These are phyloP conservation scores for Otus scops DNA, from an alignment of 2,797 vertebrate species.

Conservation along the genomic window DNA sequence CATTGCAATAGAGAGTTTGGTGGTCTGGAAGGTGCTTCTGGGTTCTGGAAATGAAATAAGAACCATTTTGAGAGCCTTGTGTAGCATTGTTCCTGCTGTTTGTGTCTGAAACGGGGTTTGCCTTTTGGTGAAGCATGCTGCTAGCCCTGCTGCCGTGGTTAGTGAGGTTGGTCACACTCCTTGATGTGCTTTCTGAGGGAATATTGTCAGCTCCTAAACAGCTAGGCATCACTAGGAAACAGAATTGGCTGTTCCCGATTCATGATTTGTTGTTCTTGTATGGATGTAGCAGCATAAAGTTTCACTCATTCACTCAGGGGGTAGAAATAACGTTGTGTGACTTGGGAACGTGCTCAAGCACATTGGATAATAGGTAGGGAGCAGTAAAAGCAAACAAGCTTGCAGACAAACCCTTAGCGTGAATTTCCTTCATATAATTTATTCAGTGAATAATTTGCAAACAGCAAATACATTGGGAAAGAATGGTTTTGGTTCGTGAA, in stretches of 20 bases:
- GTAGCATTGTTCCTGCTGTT: not conserved
- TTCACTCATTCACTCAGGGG: not conserved
- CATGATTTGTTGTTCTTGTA: not conserved
- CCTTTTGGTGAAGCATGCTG: not conserved
- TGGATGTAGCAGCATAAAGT: not conserved
- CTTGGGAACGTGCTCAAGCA: not conserved
- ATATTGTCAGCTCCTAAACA: not conserved
- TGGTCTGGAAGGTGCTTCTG: not conserved
- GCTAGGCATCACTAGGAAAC: not conserved
- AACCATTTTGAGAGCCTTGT: not conserved
- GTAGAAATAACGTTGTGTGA: not conserved
- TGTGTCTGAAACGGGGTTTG: not conserved
- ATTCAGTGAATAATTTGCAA: slow-evolving; percentile 20
- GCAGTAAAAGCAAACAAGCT: not conserved
- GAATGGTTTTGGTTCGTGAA: not conserved
- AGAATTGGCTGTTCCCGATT: not conserved
- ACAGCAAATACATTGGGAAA: not conserved
- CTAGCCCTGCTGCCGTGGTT: not conserved
- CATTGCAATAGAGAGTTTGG: not conserved
- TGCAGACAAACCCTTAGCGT: not conserved
- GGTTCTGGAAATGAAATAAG: not conserved
- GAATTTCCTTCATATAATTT: slow-evolving; percentile 27
- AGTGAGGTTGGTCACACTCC: not conserved
- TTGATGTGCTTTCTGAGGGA: not conserved
- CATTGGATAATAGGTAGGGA: not conserved